These are phyloP conservation scores for Chromis chromis DNA, from an alignment of 2,797 vertebrate genomes.

Conservation along the genomic window DNA sequence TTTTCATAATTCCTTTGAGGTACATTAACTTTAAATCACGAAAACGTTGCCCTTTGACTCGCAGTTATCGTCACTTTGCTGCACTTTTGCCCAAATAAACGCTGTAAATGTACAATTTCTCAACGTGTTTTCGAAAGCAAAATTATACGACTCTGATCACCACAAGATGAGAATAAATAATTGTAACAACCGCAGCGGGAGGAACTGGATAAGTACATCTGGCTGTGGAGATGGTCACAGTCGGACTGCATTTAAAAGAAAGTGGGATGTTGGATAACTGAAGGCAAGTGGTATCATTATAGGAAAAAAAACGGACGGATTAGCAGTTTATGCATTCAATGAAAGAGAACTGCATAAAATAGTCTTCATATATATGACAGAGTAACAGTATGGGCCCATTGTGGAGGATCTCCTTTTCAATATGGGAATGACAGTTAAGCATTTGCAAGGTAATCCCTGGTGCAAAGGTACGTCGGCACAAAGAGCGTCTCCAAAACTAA, in stretches of 20 bases:
- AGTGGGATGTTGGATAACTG: constrained; percentile 8
- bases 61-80: neutral
- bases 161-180: constrained; percentile 17
- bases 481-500: constrained; percentile 54
- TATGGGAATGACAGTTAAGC: constrained; percentile 35
- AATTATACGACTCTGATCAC: constrained; percentile 2
- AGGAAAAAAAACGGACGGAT: constrained; percentile 28
- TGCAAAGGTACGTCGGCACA: constrained; percentile 66
- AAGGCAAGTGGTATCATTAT: constrained; percentile 8
- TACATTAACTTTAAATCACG: constrained; percentile 18
- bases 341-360: constrained; percentile 4
- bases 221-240: constrained; percentile 26
- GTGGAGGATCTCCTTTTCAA: constrained; percentile 40
- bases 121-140: neutral
- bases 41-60: constrained; percentile 13
- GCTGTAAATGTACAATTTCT: constrained; percentile 1
- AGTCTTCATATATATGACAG: constrained; percentile 22
- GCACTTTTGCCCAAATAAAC: constrained; percentile 10
- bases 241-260: neutral
- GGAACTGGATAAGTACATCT: constrained; percentile 12
- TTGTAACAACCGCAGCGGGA: constrained; percentile 20
- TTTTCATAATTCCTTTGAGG: constrained; percentile 6
- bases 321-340: constrained; percentile 9
- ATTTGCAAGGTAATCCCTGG: constrained; percentile 55
- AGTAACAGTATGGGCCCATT: constrained; percentile 12